These are phyloP conservation scores for Corapipo altera DNA, from an alignment of 2,113 vertebrate genomes.

Conservation along the genomic window DNA sequence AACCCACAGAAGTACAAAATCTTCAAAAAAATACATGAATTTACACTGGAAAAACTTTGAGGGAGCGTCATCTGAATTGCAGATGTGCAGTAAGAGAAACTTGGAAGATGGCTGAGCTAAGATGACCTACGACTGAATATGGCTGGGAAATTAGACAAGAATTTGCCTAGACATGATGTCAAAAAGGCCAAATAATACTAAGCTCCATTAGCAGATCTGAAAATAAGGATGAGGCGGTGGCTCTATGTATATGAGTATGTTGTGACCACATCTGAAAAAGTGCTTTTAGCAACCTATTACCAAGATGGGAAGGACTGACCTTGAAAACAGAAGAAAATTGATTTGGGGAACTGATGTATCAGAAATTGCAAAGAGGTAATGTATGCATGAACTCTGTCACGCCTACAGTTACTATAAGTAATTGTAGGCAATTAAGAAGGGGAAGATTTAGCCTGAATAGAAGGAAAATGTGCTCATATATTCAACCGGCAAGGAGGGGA, in stretches of 20 bases:
- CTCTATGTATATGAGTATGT: neutral
- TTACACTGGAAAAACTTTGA: neutral
- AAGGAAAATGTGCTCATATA: conserved; percentile 13
- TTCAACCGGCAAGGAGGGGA: neutral
- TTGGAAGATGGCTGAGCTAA: neutral
- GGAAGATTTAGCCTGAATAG: conserved; percentile 16
- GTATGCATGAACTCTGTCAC: conserved; percentile 28
- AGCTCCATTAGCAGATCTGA: conserved; percentile 7
- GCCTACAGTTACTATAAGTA: conserved; percentile 21
- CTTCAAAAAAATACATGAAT: neutral
- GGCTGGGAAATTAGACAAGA: conserved; percentile 13
- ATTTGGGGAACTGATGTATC: neutral
- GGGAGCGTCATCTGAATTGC: neutral
- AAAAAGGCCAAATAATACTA: conserved; percentile 39
- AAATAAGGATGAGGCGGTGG: neutral
- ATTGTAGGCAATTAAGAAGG: conserved; percentile 44
- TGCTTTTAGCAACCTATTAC: conserved; percentile 32
- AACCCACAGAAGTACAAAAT: neutral
- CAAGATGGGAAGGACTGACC: neutral
- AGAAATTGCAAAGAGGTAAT: conserved; percentile 31
- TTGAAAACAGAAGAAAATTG: conserved; percentile 36
- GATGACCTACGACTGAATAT: neutral
- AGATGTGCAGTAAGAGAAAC: neutral
- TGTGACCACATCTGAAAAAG: neutral
- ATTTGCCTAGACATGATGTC: conserved; percentile 45